Evolutionary conservation across 2,888 invertebrate genomes (phyloP).

Genomic region (Drosophila helvetica): DNA sequence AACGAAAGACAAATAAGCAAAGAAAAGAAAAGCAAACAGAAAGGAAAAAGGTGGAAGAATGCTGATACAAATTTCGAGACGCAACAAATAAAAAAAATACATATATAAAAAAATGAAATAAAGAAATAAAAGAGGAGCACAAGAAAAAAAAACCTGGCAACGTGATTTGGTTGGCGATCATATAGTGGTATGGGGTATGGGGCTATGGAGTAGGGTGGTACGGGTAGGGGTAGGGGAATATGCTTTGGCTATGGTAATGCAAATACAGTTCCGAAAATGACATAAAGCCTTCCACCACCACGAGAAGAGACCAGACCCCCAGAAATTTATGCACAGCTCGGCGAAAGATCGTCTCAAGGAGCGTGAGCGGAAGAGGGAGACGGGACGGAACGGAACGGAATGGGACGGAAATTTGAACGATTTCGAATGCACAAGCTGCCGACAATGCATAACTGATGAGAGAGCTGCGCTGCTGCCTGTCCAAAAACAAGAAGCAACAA

Average conservation of each 20-base stretch:
- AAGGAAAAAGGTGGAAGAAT: conserved; percentile 1
- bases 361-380: not conserved
- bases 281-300: conserved; percentile 40
- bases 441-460: conserved; percentile 61
- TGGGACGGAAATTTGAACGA: conserved; percentile 49
- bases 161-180: conserved; percentile 60
- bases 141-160: conserved; percentile 24
- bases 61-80: conserved; percentile 20
- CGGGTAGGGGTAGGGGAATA: too few species aligned
- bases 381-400: too few species aligned
- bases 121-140: conserved; percentile 17
- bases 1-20: not conserved
- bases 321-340: conserved; percentile 62
- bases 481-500: conserved; percentile 12
- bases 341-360: conserved; percentile 27
- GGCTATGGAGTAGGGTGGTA: too few species aligned
- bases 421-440: conserved; percentile 59
- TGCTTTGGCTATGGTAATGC: conserved; percentile 43
- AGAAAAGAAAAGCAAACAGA: not conserved
- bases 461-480: conserved; percentile 6
- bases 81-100: conserved; percentile 4
- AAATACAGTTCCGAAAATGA: conserved; percentile 52
- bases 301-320: conserved; percentile 22
- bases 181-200: too few species aligned
- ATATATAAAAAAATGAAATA: conserved; percentile 15